phyloP scores from a whole-genome alignment of 2,797 vertebrate genomes.

The Crenichthys baileyi region DNA sequence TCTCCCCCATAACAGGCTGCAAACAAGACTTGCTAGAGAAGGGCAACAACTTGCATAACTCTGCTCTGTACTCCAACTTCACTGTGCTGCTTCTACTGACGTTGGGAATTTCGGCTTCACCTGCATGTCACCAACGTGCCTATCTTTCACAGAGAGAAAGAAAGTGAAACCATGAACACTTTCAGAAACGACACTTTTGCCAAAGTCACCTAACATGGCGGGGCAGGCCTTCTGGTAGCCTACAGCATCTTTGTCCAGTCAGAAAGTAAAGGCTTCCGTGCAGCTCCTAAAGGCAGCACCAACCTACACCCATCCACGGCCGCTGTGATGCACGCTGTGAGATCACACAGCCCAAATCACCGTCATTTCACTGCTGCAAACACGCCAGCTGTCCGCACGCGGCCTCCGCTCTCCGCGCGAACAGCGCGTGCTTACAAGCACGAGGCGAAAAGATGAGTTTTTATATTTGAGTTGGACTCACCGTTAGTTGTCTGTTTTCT shows the following conservation, averaged over 20 bases:
- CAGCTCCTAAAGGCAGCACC: constrained; percentile 65
- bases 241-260: neutral
- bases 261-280: constrained; percentile 49
- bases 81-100: neutral
- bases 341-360: constrained; percentile 78
- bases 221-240: neutral
- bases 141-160: neutral
- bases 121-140: neutral
- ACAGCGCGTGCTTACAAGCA: neutral
- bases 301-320: constrained; percentile 45
- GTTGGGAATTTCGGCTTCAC: neutral
- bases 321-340: constrained; percentile 62
- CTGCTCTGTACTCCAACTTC: neutral
- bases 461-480: constrained; percentile 65
- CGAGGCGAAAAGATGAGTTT: neutral
- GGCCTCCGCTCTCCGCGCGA: neutral
- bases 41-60: neutral
- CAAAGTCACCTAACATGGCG: neutral
- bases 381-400: neutral
- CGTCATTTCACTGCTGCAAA: constrained; percentile 62
- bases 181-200: neutral
- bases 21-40: neutral
- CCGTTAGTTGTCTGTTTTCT: constrained; percentile 76
- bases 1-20: neutral
- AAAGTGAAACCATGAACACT: neutral